These are phyloP conservation scores for Moxostoma hubbsi DNA, from an alignment of 2,797 vertebrate species.

Conservation along the genomic window DNA sequence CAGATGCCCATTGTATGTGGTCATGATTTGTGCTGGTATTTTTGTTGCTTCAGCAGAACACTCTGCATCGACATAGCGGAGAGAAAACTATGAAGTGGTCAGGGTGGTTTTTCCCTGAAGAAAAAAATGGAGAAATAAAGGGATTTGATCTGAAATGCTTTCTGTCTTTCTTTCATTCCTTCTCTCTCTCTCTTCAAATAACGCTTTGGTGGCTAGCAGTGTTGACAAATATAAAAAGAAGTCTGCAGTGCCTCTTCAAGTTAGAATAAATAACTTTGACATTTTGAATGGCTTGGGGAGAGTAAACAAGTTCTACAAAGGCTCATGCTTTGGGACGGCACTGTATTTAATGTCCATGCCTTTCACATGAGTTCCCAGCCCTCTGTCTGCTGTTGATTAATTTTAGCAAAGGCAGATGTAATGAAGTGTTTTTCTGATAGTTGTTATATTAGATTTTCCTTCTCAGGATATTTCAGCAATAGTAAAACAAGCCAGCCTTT, in stretches of 20 bases:
- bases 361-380: conserved; percentile 52
- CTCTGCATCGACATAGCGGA: conserved; percentile 32
- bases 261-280: conserved; percentile 65
- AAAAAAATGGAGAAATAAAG: conserved; percentile 49
- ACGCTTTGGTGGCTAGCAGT: conserved; percentile 56
- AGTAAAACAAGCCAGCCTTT: conserved; percentile 51
- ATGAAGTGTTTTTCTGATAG: conserved; percentile 58
- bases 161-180: conserved; percentile 26
- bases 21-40: conserved; percentile 53
- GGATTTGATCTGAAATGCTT: conserved; percentile 56
- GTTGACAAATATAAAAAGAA: conserved; percentile 59
- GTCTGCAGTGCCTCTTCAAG: conserved; percentile 54
- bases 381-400: conserved; percentile 48
- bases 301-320: conserved; percentile 62
- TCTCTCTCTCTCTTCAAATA: conserved; percentile 37
- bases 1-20: conserved; percentile 50
- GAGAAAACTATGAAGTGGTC: conserved; percentile 59
- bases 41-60: conserved; percentile 35
- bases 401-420: conserved; percentile 52
- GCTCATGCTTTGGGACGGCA: conserved; percentile 41
- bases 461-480: conserved; percentile 47
- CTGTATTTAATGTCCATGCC: conserved; percentile 62
- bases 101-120: conserved; percentile 50
- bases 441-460: conserved; percentile 53
- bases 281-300: conserved; percentile 61